Base-by-base conservation (phyloP, 2,113 vertebrate genomes). In the Mola mola region DNA sequence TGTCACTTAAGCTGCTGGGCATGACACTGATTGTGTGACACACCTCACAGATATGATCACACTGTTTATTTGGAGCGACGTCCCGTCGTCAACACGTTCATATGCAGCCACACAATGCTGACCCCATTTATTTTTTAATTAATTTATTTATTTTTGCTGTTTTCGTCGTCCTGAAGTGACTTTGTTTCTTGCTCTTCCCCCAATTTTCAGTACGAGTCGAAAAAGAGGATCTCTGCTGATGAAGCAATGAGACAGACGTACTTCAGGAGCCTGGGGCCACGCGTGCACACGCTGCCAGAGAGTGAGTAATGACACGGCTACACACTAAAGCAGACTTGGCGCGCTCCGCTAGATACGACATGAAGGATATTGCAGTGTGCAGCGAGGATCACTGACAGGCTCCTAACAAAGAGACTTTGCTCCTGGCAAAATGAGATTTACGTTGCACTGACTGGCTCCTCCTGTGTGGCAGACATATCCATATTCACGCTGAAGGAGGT, bases 401-500 rank as follows among this genome's bases (percentile, higher is more conserved):
- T 52, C 28, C 11, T 55, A 66, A 70, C 66, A 83, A 65, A 76
- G 55, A 52, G 63, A n/a, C 43, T 42, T 22, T 71, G 74, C 57
- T 70, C 66, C 37, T 38, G 41, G 51, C 64, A 53, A 21, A 21
- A 62, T 25, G 40, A 42, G 72, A 74, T 63, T 52, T 57, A 28
- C 70, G 66, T 49, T 41, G 34, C 42, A 20, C 65, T 80, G 46
- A 82, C 62, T 29, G 36, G 40, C 29, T 66, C 44, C 69, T n/a
- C 42, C 1, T 75, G 42, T 82, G 57, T 65, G 92, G 41, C 90
- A 98, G 96, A 88, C 88, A 83, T 94, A 80, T 97, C 96, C 83
- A 95, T 98, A 93, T 98, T 98, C 90, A 96, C 94, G 87, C 91
- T 96, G 93, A 97, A 95, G 93, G 96, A 97, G 87, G 94, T 98